Percentiles rank a stretch among this genome's conserved stretches.
Evolutionary conservation across 2,888 invertebrate genomes (phyloP).

Genomic region (Eledone cirrhosa): DNA sequence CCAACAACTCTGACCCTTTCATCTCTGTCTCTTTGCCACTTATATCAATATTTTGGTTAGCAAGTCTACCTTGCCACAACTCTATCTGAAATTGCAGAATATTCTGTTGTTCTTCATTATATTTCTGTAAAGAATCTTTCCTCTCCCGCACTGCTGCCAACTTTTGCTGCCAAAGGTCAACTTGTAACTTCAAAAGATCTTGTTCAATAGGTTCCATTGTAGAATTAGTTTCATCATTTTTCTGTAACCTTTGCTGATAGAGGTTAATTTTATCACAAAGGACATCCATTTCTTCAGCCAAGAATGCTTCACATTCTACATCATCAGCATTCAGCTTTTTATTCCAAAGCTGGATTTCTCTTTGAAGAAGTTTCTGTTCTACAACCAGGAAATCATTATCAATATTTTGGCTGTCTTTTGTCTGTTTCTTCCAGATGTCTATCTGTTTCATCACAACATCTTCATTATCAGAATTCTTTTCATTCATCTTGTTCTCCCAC

Average conservation of each 20-base stretch:
- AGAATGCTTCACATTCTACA: not conserved
- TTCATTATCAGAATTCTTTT: not conserved
- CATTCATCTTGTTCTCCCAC: slow-evolving; percentile 4
- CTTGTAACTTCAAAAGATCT: slow-evolving; percentile 17
- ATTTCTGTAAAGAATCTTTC: not conserved
- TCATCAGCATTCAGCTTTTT: not conserved
- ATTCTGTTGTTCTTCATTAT: slow-evolving; percentile 4
- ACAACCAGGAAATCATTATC: slow-evolving; percentile 2
- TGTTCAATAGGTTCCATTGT: slow-evolving; percentile 1
- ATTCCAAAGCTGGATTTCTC: slow-evolving; percentile 15
- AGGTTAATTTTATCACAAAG: slow-evolving; percentile 14
- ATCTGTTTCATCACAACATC: slow-evolving; percentile 1
- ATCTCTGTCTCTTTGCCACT: too few relatives aligned
- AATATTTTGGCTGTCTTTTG: not conserved
- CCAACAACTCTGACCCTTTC: slow-evolving; percentile 3
- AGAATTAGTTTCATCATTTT: not conserved
- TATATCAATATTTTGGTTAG: not conserved
- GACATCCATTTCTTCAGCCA: not conserved
- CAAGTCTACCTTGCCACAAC: slow-evolving; percentile 1
- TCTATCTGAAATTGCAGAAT: slow-evolving; percentile 9
- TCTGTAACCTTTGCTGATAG: not conserved
- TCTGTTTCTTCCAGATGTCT: slow-evolving; percentile 14
- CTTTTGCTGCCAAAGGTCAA: slow-evolving; percentile 21
- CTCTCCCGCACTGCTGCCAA: not conserved
- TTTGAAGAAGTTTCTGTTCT: slow-evolving; percentile 4